These are phyloP conservation scores for Furcula furcula DNA, from an alignment of 2,888 invertebrate species.

Conservation along the genomic window DNA sequence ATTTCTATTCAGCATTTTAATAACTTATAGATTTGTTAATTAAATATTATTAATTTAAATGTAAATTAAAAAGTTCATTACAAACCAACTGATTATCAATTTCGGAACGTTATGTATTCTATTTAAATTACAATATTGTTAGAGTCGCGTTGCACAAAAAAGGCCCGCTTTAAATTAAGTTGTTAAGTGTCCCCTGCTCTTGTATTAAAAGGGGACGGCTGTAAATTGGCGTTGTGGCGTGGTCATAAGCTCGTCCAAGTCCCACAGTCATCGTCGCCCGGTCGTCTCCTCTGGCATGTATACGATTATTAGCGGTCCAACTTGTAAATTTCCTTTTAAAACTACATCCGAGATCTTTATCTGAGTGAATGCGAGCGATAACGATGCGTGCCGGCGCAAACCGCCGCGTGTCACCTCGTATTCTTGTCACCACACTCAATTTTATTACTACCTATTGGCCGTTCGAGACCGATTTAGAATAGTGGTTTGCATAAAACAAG, in stretches of 20 bases:
- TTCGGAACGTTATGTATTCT: conserved; percentile 11
- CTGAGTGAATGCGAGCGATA: conserved; percentile 46
- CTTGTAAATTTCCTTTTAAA: conserved; percentile 69
- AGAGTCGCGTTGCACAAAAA: no score
- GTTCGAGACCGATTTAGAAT: conserved; percentile 60
- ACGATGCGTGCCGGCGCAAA: conserved; percentile 36
- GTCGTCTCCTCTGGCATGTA: conserved; percentile 63
- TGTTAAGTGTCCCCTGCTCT: conserved; percentile 64
- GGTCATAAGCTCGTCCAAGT: conserved; percentile 61
- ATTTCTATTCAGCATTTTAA: conserved; percentile 14
- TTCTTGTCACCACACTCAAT: conserved; percentile 56
- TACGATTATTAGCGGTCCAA: conserved; percentile 64
- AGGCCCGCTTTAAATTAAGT: conserved; percentile 68
- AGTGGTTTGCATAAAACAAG: conserved; percentile 65
- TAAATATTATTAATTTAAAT: no score
- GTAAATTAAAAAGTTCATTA: no score
- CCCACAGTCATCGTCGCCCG: conserved; percentile 46
- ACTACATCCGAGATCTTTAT: conserved; percentile 68
- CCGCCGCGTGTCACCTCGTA: conserved; percentile 37
- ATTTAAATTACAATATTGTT: no score
- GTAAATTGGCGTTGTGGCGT: conserved; percentile 67
- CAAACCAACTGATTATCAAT: conserved; percentile 1
- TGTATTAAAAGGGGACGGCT: conserved; percentile 59
- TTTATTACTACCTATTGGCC: conserved; percentile 59
- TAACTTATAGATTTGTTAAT: no score